Evolutionary conservation across 2,113 vertebrate species (phyloP).

Genomic region (Eublepharis macularius): DNA sequence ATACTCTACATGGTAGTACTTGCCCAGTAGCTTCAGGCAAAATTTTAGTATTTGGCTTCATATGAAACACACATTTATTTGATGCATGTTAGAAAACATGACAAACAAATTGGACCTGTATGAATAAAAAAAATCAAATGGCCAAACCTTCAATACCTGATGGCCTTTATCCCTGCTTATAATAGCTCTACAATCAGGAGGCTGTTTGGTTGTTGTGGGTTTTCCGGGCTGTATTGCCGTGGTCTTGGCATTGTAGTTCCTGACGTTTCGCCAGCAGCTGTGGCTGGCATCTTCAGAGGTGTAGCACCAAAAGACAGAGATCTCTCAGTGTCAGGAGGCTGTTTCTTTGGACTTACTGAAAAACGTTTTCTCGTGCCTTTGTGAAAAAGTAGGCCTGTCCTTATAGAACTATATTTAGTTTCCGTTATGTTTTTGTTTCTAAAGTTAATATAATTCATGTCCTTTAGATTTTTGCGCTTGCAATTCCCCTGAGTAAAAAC

Average conservation of each 20-base stretch:
- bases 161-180: conserved; percentile 5
- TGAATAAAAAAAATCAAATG: conserved; percentile 29
- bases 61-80: conserved; percentile 46
- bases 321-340: conserved; percentile 8
- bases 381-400: conserved; percentile 44
- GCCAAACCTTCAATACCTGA: conserved; percentile 4
- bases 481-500: conserved; percentile 47
- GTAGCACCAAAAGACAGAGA: no score
- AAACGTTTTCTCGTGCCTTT: background rate
- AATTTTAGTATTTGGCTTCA: background rate
- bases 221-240: no score
- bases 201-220: no score
- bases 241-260: no score
- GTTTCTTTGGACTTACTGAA: background rate
- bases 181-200: conserved; percentile 15
- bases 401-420: conserved; percentile 46
- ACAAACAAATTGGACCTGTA: conserved; percentile 22
- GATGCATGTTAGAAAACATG: conserved; percentile 22
- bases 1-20: background rate
- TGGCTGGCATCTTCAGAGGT: no score
- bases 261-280: no score
- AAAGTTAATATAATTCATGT: conserved; percentile 45
- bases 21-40: fast-evolving
- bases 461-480: conserved; percentile 39
- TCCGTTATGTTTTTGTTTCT: conserved; percentile 58